Base-by-base conservation (phyloP, 2,888 invertebrate species). In the Brachyptera risi region DNA sequence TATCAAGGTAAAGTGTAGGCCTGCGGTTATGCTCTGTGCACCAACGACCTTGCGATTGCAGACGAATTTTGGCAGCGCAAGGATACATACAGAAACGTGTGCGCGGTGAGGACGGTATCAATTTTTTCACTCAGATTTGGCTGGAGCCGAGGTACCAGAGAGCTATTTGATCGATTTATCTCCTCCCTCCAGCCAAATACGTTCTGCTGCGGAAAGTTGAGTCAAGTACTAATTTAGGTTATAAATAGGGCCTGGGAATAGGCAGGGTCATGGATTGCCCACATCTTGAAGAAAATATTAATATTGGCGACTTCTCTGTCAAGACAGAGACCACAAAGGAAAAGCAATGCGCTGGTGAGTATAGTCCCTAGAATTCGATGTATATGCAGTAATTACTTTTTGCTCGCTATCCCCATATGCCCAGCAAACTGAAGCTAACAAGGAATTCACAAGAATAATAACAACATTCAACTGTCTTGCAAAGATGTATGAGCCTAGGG, bases 261-360 rank as follows among this genome's bases (percentile, higher is more conserved):
- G n/a, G n/a, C n/a, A n/a, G n/a, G n/a, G n/a, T n/a, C 74, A 86
- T 85, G 85, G 85, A 85, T 80, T 85, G 85, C 77, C 80, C 83
- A 72, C 85, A 85, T 79, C 80, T 85, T 72, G 79, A 78, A 75
- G 82, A 83, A 76, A 82, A 83, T 78, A 82, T 84, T 73, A 82
- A 81, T 74, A 76, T 79, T 74, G 76, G 78, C 70, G 75, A 73
- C 71, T 76, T 78, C 73, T 74, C 78, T 64, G 70, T 78, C 72
- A 78, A 79, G 72, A 75, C 73, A 69, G 74, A 75, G 73, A 77
- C 78, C 77, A 79, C 83, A 79, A 82, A 84, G 83, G 82, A 83
- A 76, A 76, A 78, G 75, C 76, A 78, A 75, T 83, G 83, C 79
- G 80, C 83, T 82, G 84, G 84, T 84, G 82, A 73, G 74, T 66